Conservation (phyloP, 2,113 vertebrate species). For the Campylomormyrus tamandua region DNA sequence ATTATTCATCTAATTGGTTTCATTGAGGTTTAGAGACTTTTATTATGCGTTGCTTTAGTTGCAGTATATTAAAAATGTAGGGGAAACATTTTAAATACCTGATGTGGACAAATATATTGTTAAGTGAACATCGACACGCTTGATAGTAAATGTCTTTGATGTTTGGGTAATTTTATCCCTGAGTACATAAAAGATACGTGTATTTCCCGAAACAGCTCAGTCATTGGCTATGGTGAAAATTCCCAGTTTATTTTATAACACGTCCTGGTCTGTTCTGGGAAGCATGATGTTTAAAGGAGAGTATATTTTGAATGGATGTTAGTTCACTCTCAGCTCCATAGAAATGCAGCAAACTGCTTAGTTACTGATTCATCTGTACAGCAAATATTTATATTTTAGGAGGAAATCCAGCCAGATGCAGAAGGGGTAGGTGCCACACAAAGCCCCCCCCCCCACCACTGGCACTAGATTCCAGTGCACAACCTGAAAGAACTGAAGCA, state of each 20-base stretch:
- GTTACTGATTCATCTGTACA: background rate
- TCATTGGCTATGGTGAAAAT: background rate
- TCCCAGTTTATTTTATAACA: background rate
- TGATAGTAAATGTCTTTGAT: background rate
- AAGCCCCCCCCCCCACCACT: background rate
- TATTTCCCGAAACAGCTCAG: background rate
- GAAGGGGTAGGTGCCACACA: background rate
- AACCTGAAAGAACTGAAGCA: background rate
- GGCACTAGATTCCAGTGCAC: background rate
- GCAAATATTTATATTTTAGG: background rate
- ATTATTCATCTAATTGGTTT: background rate
- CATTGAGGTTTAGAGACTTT: background rate
- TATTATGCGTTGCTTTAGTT: background rate
- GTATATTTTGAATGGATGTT: background rate
- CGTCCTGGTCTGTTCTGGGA: background rate
- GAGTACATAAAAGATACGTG: background rate
- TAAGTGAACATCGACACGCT: background rate
- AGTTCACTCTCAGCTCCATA: background rate
- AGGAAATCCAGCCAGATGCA: background rate
- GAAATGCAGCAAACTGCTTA: background rate
- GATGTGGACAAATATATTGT: background rate
- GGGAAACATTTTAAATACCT: background rate
- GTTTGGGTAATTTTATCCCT: background rate
- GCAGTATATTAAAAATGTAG: background rate
- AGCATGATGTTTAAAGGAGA: background rate